Evolutionary conservation across 1,140 invertebrate species (phyloP).

Genomic region (Condylostylus longicornis): DNA sequence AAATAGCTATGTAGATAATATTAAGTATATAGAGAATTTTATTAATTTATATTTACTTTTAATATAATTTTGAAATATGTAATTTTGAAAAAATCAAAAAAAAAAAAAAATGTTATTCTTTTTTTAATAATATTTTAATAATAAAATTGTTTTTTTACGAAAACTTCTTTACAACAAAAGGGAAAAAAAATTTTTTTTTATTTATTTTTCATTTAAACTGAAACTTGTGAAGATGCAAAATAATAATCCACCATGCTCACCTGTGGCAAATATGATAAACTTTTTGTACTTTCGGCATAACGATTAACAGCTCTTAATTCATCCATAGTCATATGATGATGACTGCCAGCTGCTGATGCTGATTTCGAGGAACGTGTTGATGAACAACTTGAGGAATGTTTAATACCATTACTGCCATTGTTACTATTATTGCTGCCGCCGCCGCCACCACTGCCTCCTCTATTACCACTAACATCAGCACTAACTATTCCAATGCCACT

Average conservation of each 20-base stretch:
- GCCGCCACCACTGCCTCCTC: background rate
- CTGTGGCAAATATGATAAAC: conserved; percentile 78
- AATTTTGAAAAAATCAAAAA: background rate
- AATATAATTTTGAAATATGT: too few relatives aligned
- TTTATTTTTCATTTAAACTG: conserved; percentile 19
- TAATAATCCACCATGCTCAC: conserved; percentile 42
- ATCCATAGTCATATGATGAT: conserved; percentile 58
- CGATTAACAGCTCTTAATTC: conserved; percentile 71
- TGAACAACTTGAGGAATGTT: conserved; percentile 42
- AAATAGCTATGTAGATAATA: too few relatives aligned
- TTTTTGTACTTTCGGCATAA: conserved; percentile 84
- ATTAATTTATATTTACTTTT: too few relatives aligned
- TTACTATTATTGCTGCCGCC: background rate
- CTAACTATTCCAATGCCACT: too few relatives aligned
- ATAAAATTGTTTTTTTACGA: too few relatives aligned
- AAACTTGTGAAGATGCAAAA: conserved; percentile 28
- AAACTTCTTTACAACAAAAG: too few relatives aligned
- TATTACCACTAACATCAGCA: background rate
- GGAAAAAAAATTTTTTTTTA: background rate
- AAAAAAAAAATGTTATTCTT: background rate
- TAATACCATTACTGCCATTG: conserved; percentile 22
- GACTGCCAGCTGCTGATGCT: conserved; percentile 8
- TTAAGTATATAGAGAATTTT: too few relatives aligned
- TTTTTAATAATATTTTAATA: too few relatives aligned
- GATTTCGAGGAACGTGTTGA: conserved; percentile 47